A percentile compares a stretch with the other conserved stretches of the same genome.
Evolutionary conservation across 2,888 invertebrate species (phyloP).

Genomic region (Melipona beecheii): DNA sequence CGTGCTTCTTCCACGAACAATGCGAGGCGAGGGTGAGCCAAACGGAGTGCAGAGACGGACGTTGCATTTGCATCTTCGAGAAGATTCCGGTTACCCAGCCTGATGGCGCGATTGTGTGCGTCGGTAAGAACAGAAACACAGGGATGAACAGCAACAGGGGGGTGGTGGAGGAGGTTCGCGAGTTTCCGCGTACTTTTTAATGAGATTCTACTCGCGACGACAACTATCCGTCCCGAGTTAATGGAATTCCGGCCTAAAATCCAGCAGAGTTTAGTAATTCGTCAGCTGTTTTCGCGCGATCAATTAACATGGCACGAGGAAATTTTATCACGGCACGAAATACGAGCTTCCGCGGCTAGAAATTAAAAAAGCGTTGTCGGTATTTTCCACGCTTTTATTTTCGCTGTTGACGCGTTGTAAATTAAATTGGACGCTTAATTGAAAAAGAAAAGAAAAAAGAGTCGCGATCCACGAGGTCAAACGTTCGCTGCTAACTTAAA

Average conservation of each 20-base stretch:
- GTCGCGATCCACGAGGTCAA: not conserved
- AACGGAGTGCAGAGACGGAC: slow-evolving; percentile 92
- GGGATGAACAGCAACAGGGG: not conserved
- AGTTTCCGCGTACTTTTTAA: slow-evolving; percentile 47
- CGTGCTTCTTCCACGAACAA: slow-evolving; percentile 93
- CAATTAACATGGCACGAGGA: slow-evolving; percentile 37
- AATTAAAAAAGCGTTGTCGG: not conserved
- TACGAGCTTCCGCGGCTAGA: not conserved
- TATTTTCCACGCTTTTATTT: not conserved
- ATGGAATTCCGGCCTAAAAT: slow-evolving; percentile 50
- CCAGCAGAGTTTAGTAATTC: slow-evolving; percentile 41
- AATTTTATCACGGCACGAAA: not conserved
- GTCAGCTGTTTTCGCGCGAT: slow-evolving; percentile 28
- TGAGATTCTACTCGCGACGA: slow-evolving; percentile 38
- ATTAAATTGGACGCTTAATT: not conserved
- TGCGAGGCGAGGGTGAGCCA: slow-evolving; percentile 90
- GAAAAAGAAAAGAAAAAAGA: not conserved
- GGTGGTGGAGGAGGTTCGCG: not conserved
- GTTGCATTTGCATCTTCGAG: slow-evolving; percentile 92
- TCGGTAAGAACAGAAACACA: slow-evolving; percentile 86
- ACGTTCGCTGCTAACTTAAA: not conserved
- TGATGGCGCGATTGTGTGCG: slow-evolving; percentile 90
- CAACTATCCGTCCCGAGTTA: slow-evolving; percentile 33
- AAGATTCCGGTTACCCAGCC: slow-evolving; percentile 89
- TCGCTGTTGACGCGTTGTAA: not conserved